These are phyloP conservation scores for Pocota personata DNA, from an alignment of 2,888 invertebrate species.

Conservation along the genomic window DNA sequence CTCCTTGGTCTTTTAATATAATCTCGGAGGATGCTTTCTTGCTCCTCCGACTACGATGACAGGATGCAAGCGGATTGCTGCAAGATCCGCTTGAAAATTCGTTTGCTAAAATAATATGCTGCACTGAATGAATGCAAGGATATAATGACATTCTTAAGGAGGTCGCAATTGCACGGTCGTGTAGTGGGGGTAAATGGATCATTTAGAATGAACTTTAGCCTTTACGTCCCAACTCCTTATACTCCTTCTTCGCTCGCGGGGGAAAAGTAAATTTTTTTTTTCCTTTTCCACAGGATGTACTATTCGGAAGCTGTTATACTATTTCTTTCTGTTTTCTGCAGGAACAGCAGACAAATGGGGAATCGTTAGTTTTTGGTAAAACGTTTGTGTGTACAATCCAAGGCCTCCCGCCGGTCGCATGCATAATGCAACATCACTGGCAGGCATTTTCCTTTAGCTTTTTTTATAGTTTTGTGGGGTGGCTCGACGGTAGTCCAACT, in stretches of 20 bases:
- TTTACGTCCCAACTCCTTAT: neutral
- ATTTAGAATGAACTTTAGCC: conserved; percentile 46
- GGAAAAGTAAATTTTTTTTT: neutral
- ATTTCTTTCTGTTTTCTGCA: conserved; percentile 33
- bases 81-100: conserved; percentile 29
- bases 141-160: conserved; percentile 58
- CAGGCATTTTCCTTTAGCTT: conserved; percentile 57
- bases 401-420: conserved; percentile 65
- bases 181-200: conserved; percentile 40
- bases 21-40: neutral
- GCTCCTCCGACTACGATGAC: neutral
- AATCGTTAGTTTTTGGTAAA: conserved; percentile 40
- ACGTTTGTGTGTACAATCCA: conserved; percentile 46
- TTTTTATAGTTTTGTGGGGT: conserved; percentile 24
- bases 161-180: conserved; percentile 27
- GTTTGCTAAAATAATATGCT: conserved; percentile 33
- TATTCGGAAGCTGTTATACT: conserved; percentile 53
- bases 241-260: neutral
- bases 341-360: conserved; percentile 13
- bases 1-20: conserved; percentile 46
- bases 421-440: conserved; percentile 62
- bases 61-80: conserved; percentile 36
- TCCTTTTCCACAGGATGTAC: conserved; percentile 33
- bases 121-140: conserved; percentile 19
- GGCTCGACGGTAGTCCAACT: conserved; percentile 12